Base-by-base conservation (phyloP, 2,797 vertebrate species). In the Botia almorhae region DNA sequence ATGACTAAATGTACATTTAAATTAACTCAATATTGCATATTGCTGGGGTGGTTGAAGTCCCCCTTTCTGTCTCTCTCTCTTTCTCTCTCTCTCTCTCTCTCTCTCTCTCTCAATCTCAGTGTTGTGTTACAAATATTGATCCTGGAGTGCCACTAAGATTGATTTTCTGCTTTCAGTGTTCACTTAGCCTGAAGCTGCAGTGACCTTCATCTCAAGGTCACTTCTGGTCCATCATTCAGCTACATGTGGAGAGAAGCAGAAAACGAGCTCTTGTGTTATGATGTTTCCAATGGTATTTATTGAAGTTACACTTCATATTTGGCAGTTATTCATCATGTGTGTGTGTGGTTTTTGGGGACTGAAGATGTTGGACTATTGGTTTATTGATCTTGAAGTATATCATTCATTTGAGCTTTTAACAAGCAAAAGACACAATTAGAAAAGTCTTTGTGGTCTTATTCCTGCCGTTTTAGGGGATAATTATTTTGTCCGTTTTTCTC, bases 171-270 rank as follows among this genome's bases (percentile, higher is more conserved):
- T 92, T 86, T 92, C 86, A 73, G 91, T 87, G 86, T 93, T 89
- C 92, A 70, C 81, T 90, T 88, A 90, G 78, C 90, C 88, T 91
- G 85, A 89, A 92, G 88, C 89, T 88, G 82, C 81, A 85, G 85
- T 93, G 90, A 90, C 91, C 92, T 93, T 90, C 87, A 89, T 89
- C 76, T 85, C 92, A 94, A 95, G 92, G 93, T 93, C 91, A 92
- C 81, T 70, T 85, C 86, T 89, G 91, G 85, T 76, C 87, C 90
- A 90, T 81, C 26, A 53, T 14, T 33, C 39, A 43, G 26, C 60
- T n/a, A 17, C 36, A 63, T 19, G 23, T 21, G 19, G 10, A 7
- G 63, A 8, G 5, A 65, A n/a, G n/a, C 7, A 11, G 14, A 65
- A 65, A n/a, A 39, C 16, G 7, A 65, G 16, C 10, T 1, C 17